Conservation (phyloP, 2,113 vertebrate genomes). For the Bostrychus sinensis region DNA sequence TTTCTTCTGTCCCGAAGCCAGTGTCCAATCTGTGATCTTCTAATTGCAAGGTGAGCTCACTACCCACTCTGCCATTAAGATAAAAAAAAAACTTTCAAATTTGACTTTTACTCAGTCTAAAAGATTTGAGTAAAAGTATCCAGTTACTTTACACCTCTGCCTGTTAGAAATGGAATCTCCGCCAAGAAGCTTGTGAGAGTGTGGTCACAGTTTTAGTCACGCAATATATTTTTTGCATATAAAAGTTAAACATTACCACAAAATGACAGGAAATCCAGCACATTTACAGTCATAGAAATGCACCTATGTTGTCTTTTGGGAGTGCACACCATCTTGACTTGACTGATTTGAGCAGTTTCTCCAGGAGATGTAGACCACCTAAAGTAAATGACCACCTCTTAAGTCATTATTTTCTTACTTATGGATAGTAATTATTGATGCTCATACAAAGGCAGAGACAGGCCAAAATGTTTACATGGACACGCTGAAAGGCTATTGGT, state of each 20-base stretch:
- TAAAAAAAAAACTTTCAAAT: too few relatives aligned
- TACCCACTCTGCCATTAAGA: too few relatives aligned
- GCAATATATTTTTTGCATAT: not conserved
- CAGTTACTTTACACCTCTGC: not conserved
- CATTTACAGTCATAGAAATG: constrained; percentile 13
- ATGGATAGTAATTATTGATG: not conserved
- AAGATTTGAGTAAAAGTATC: not conserved
- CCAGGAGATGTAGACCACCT: not conserved
- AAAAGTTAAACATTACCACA: constrained; percentile 33
- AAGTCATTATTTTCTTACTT: not conserved
- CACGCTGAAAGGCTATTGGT: not conserved
- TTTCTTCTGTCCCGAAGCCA: too few relatives aligned
- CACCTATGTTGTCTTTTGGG: constrained; percentile 9
- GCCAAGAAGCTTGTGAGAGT: not conserved
- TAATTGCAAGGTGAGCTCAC: too few relatives aligned
- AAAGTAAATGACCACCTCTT: not conserved
- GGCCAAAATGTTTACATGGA: not conserved
- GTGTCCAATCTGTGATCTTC: too few relatives aligned
- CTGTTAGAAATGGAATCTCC: not conserved
- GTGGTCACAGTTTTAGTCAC: not conserved
- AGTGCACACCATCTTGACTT: not conserved
- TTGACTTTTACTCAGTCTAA: too few relatives aligned
- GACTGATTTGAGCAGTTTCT: not conserved
- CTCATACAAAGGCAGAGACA: constrained; percentile 1
- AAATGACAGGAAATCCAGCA: not conserved